These are phyloP conservation scores for Bathynomus jamesi DNA, from an alignment of 1,140 invertebrate species.

Conservation along the genomic window DNA sequence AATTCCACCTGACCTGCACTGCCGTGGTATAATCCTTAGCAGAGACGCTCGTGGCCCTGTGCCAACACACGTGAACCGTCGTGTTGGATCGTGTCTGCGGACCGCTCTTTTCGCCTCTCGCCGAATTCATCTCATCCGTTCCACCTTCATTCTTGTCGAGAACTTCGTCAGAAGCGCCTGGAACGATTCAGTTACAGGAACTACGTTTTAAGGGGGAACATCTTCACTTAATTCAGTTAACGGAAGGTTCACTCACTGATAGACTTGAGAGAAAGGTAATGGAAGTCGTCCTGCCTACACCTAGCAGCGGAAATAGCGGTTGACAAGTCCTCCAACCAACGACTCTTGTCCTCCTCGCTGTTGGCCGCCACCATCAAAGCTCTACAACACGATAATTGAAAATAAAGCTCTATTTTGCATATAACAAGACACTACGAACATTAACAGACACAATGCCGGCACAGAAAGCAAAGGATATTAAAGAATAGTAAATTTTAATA, in stretches of 20 bases:
- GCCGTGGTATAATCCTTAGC: slow-evolving; percentile 28
- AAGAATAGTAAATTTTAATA: no score
- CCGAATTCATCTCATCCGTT: slow-evolving; percentile 18
- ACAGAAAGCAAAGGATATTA: no score
- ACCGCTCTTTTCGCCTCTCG: slow-evolving; percentile 33
- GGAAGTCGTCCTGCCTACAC: slow-evolving; percentile 51
- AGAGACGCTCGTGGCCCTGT: slow-evolving; percentile 54
- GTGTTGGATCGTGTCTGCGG: slow-evolving; percentile 65
- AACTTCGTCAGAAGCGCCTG: slow-evolving; percentile 58
- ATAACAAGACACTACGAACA: no score
- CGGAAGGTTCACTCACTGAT: slow-evolving; percentile 32
- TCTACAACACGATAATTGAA: no score
- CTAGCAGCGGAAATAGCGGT: slow-evolving; percentile 60
- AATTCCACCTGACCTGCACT: slow-evolving; percentile 33
- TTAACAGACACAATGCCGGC: no score
- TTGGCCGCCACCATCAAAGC: slow-evolving; percentile 65
- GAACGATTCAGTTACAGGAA: no score
- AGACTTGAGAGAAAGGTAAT: slow-evolving; percentile 35
- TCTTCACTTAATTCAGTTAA: not conserved
- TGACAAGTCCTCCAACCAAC: slow-evolving; percentile 77
- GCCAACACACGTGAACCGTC: slow-evolving; percentile 96
- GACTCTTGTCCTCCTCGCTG: slow-evolving; percentile 72
- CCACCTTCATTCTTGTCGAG: slow-evolving; percentile 46
- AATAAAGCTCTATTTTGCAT: no score
- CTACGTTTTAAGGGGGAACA: not conserved